Conservation (phyloP, 2,888 invertebrate species). For the Orthosia gracilis region DNA sequence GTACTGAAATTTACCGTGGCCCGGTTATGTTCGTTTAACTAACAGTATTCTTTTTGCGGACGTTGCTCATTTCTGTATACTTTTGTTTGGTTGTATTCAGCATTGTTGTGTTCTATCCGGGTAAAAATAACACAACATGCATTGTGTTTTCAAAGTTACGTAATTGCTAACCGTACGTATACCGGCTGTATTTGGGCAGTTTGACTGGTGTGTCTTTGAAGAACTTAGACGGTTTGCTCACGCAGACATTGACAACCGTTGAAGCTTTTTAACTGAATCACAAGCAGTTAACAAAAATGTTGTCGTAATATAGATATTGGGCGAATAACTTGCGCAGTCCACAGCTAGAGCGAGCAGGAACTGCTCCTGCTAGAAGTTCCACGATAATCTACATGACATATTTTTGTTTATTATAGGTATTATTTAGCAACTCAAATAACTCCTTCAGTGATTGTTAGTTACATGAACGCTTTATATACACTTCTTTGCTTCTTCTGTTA, state of each 20-base stretch:
- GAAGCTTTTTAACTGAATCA: too few relatives aligned
- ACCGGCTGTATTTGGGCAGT: neutral
- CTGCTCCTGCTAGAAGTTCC: too few relatives aligned
- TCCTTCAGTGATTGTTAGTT: too few relatives aligned
- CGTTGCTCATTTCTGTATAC: conserved; percentile 16
- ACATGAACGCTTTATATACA: neutral
- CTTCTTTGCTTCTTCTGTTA: neutral
- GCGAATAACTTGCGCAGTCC: neutral
- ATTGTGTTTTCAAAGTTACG: neutral
- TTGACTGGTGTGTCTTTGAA: neutral
- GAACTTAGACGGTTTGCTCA: neutral
- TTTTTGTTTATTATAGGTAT: too few relatives aligned
- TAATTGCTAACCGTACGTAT: neutral
- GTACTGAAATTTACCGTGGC: conserved; percentile 12
- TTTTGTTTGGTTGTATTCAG: conserved; percentile 15
- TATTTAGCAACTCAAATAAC: too few relatives aligned
- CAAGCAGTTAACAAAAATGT: neutral
- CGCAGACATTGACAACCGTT: neutral
- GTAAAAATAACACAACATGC: neutral
- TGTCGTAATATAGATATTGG: neutral
- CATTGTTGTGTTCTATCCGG: neutral
- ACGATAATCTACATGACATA: too few relatives aligned
- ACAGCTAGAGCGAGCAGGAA: neutral
- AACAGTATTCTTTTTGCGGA: conserved; percentile 26
- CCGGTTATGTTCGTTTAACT: conserved; percentile 24